Percentiles rank a stretch among this genome's conserved stretches.
Conservation (phyloP, 2,113 vertebrate genomes). For the Asarcornis scutulata region DNA sequence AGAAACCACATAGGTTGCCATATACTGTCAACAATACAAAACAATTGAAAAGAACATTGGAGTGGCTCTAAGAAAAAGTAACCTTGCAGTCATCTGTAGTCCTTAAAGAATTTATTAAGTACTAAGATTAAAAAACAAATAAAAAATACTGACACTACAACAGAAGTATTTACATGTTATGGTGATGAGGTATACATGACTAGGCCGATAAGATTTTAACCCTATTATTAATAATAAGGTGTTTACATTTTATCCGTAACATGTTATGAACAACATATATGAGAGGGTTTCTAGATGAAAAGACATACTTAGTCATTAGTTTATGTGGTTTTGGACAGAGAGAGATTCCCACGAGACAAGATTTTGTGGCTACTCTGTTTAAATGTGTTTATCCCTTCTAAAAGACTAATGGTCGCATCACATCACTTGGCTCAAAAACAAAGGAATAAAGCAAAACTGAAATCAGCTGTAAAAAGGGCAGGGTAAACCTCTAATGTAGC, state of each 20-base stretch:
- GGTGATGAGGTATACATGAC: neutral
- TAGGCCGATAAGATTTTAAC: neutral
- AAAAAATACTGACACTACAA: neutral
- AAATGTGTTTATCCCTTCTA: neutral
- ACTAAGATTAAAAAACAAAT: neutral
- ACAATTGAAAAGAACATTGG: neutral
- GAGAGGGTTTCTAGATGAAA: neutral
- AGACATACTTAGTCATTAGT: fast-evolving
- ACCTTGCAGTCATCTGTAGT: neutral
- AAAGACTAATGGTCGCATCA: neutral
- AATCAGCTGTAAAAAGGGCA: neutral
- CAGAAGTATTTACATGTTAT: neutral
- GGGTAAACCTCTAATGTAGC: neutral
- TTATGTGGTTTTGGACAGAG: neutral
- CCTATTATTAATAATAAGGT: neutral
- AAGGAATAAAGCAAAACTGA: neutral
- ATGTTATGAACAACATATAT: fast-evolving
- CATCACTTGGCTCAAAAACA: neutral
- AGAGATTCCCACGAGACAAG: neutral
- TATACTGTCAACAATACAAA: neutral
- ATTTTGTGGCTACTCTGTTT: neutral
- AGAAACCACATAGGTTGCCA: neutral
- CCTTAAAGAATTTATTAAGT: neutral
- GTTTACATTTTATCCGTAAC: neutral
- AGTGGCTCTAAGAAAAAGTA: neutral